Conservation (phyloP, 30 jellyfish, hydroid and myxozoan genomes). For the Pelagia noctiluca region DNA sequence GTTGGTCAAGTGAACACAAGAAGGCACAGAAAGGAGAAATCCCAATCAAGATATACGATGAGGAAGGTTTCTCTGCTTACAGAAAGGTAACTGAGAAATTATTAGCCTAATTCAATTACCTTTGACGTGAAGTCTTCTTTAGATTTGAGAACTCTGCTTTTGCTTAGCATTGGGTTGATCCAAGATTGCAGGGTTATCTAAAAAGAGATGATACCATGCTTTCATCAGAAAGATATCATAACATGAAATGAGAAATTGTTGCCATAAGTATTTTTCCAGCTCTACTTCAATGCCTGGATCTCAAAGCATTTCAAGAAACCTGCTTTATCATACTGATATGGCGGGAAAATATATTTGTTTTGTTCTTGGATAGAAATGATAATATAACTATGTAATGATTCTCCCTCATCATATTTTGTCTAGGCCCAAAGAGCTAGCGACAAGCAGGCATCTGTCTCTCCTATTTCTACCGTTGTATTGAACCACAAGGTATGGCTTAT, state of each 20-base stretch:
- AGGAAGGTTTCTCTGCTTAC: constrained; percentile 94
- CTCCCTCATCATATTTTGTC: background rate
- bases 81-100: constrained; percentile 83
- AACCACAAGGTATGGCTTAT: constrained; percentile 33
- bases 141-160: no score
- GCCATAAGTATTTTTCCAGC: no score
- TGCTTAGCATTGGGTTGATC: no score
- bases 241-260: no score
- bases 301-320: background rate
- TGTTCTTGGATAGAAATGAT: background rate
- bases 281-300: no score
- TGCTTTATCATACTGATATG: background rate
- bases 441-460: constrained; percentile 42
- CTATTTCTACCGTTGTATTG: constrained; percentile 41
- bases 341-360: background rate
- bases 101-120: no score
- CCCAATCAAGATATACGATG: constrained; percentile 81
- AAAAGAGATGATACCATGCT: no score
- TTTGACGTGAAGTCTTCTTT: no score
- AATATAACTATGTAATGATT: background rate
- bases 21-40: constrained; percentile 87
- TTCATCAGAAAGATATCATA: no score
- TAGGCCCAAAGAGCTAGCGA: constrained; percentile 74
- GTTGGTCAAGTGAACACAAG: constrained; percentile 96
- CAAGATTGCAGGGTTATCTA: no score